Percentiles rank a stretch among this genome's conserved stretches.
These are phyloP conservation scores for Tachystola acroxantha DNA, from an alignment of 2,888 invertebrate species.

Conservation along the genomic window DNA sequence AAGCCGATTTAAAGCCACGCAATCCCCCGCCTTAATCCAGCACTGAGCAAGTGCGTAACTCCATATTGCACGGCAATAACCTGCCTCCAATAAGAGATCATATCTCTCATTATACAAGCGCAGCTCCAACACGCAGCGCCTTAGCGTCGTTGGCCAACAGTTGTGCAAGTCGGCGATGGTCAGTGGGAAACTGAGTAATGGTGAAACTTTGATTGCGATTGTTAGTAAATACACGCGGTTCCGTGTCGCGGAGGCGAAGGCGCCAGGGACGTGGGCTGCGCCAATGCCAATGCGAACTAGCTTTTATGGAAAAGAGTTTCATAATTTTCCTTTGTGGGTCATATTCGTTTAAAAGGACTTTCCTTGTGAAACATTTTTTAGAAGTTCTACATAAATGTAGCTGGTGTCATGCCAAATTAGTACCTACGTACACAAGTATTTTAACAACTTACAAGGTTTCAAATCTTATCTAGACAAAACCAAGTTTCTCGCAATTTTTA, in stretches of 20 bases:
- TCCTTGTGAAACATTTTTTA: not conserved
- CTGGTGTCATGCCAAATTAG: too few relatives aligned
- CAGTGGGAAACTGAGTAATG: constrained; percentile 31
- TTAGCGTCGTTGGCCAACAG: constrained; percentile 37
- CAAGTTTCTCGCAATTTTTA: not conserved
- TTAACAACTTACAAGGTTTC: not conserved
- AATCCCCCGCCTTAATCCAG: too few relatives aligned
- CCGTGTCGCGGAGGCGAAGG: constrained; percentile 18
- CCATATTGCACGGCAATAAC: constrained; percentile 9
- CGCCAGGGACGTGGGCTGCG: constrained; percentile 6
- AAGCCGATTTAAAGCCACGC: too few relatives aligned
- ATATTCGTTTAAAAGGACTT: not conserved
- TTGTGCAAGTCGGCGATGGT: constrained; percentile 51
- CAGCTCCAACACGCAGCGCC: constrained; percentile 39
- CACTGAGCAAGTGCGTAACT: constrained; percentile 9
- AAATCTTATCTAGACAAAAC: not conserved
- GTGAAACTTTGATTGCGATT: constrained; percentile 36
- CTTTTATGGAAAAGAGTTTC: not conserved
- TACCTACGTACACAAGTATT: not conserved
- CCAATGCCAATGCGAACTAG: not conserved
- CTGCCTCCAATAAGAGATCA: constrained; percentile 9
- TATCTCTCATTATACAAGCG: constrained; percentile 19
- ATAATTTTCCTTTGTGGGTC: not conserved
- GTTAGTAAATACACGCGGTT: constrained; percentile 27
- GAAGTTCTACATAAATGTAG: too few relatives aligned